Evolutionary conservation across 2,888 invertebrate genomes (phyloP), one percentile per base, ranked within the genome.

Genomic region (Eutolmus rufibarbis): DNA sequence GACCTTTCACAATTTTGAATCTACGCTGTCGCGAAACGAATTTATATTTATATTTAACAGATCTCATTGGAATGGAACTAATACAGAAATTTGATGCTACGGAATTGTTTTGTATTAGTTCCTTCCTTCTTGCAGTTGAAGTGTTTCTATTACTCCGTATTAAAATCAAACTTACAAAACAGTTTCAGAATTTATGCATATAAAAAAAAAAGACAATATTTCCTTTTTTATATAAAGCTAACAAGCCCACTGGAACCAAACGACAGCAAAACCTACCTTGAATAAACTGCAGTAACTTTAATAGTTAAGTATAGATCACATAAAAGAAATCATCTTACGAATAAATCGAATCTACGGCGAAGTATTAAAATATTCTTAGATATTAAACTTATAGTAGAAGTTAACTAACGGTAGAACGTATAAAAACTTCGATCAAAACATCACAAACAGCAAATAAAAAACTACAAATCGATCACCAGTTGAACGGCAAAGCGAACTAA

Each of bases 381-480:
- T 19, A 3, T 74, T 85, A 74, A 82, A 74, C 46, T 74, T 85
- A 74, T 74, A 76, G n/a, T 82, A 78, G 12, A 23, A 23, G 43
- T 46, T 51, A 43, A 78, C 78, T 82, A 85, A 74, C 74, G 34
- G 46, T 46, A 85, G 43, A 85, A 46, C 40, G 31, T 74, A 85
- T 74, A 85, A 74, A 85, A 85, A 85, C 85, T 74, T 74, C 74
- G 46, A 85, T 43, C 23, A 85, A 84, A 84, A 85, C 85, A 85
- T 85, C 85, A 85, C 85, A 85, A 85, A 85, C 74, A 85, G 74
- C 74, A 74, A 74, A 74, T 74, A 85, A 85, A 85, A n/a, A 85
- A 85, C 74, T 43, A 74, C 43, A 34, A 66, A 16, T 85, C 66
- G 37, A 82, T 82, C 82, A 82, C 57, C 37, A 34, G 82, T 51